Conservation (phyloP, 2,888 invertebrate genomes). For the Epinotia demarniana region DNA sequence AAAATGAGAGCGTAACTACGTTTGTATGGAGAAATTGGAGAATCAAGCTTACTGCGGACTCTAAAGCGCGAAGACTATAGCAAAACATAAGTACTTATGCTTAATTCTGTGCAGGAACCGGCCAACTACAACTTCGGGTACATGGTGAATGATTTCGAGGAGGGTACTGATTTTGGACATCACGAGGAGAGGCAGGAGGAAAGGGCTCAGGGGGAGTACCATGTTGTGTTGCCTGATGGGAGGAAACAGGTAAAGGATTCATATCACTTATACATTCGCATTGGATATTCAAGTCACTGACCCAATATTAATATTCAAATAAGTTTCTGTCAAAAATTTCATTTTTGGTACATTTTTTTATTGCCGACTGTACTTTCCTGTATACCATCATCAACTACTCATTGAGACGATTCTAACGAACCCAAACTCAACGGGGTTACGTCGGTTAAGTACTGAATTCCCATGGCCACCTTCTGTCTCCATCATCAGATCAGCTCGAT, state of each 20-base stretch:
- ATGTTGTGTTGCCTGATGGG: slow-evolving; percentile 87
- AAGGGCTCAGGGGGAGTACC: slow-evolving; percentile 85
- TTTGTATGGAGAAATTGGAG: too few relatives aligned
- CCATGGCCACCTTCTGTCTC: too few relatives aligned
- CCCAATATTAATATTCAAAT: not conserved
- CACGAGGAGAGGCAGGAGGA: slow-evolving; percentile 86
- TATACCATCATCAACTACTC: too few relatives aligned
- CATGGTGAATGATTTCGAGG: slow-evolving; percentile 86
- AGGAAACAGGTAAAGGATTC: slow-evolving; percentile 81
- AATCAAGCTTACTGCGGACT: too few relatives aligned
- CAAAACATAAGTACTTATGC: slow-evolving; percentile 58
- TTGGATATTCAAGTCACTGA: not conserved
- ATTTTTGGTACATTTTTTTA: too few relatives aligned
- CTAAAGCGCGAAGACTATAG: not conserved
- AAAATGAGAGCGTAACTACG: too few relatives aligned
- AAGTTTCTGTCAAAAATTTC: too few relatives aligned
- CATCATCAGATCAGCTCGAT: too few relatives aligned
- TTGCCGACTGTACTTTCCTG: too few relatives aligned
- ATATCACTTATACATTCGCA: not conserved
- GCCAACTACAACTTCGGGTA: slow-evolving; percentile 88
- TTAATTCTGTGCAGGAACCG: slow-evolving; percentile 81
- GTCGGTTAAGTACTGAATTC: too few relatives aligned
- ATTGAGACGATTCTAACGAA: too few relatives aligned
- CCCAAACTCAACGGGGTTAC: too few relatives aligned
- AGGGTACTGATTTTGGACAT: slow-evolving; percentile 87